A percentile compares a stretch with the other conserved stretches of the same genome.
Conservation (phyloP, 1,140 invertebrate species). For the Heliconius congener region DNA sequence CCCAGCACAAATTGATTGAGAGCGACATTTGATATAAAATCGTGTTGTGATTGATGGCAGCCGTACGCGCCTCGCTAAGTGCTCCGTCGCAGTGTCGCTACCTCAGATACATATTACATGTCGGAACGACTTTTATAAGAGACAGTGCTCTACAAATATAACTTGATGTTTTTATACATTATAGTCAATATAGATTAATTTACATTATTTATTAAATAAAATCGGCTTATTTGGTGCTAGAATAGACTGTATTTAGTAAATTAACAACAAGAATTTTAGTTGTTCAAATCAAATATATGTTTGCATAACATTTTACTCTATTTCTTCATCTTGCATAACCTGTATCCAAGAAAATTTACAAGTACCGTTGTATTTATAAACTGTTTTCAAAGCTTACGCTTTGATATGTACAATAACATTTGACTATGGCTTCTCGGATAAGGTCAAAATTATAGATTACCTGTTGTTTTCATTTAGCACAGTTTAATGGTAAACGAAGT, state of each 20-base stretch:
- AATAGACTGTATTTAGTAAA: background rate
- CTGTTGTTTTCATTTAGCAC: conserved; percentile 25
- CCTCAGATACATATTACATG: conserved; percentile 34
- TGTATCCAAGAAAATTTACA: conserved; percentile 20
- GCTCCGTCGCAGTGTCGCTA: conserved; percentile 40
- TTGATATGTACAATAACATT: conserved; percentile 36
- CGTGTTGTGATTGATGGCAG: conserved; percentile 80
- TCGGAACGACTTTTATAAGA: conserved; percentile 15
- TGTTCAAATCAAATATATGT: background rate
- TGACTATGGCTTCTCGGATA: conserved; percentile 32
- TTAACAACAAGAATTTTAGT: conserved; percentile 10
- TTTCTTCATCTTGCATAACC: conserved; percentile 18
- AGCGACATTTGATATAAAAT: conserved; percentile 81
- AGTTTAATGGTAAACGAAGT: conserved; percentile 26
- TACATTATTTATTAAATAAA: background rate
- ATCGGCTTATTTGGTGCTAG: background rate
- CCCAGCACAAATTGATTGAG: conserved; percentile 79
- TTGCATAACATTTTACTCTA: background rate
- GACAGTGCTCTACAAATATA: background rate
- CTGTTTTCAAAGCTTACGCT: conserved; percentile 31
- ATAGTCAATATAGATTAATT: background rate
- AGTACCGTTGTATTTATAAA: conserved; percentile 33
- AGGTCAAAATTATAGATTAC: conserved; percentile 27
- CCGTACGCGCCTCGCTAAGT: conserved; percentile 45
- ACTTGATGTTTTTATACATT: background rate